These are phyloP conservation scores for Chondrosia reniformis DNA, from an alignment of 37 sponge, comb jelly and placozoan species.

Conservation along the genomic window DNA sequence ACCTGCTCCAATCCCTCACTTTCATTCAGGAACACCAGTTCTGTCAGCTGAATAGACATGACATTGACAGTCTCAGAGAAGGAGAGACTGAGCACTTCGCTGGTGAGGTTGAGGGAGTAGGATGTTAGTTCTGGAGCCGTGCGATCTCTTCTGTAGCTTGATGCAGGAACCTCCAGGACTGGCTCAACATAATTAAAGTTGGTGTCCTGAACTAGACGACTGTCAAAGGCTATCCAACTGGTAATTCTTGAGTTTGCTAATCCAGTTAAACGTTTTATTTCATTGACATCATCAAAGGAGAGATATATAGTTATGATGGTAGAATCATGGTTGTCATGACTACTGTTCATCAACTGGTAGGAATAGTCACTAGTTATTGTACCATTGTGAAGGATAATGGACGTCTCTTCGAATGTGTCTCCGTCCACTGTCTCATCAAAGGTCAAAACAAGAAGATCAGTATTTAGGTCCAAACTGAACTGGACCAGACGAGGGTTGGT, in stretches of 20 bases:
- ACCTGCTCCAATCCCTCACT: neutral
- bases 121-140: slow-evolving; percentile 33
- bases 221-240: slow-evolving; percentile 55
- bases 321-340: slow-evolving; percentile 43
- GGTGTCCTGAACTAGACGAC: slow-evolving; percentile 53
- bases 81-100: slow-evolving; percentile 53
- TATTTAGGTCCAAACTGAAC: slow-evolving; percentile 63
- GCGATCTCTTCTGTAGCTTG: slow-evolving; percentile 33
- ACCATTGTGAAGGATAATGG: slow-evolving; percentile 57
- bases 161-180: slow-evolving; percentile 3
- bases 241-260: slow-evolving; percentile 47
- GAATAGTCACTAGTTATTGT: slow-evolving; percentile 24
- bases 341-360: slow-evolving; percentile 45
- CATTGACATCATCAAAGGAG: slow-evolving; percentile 71
- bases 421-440: slow-evolving; percentile 84
- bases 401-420: slow-evolving; percentile 55
- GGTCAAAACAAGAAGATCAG: slow-evolving; percentile 54
- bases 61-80: slow-evolving; percentile 81
- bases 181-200: slow-evolving; percentile 51
- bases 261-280: slow-evolving; percentile 45
- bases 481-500: slow-evolving; percentile 49
- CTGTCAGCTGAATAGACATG: slow-evolving; percentile 24
- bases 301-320: slow-evolving; percentile 56
- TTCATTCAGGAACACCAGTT: slow-evolving; percentile 50
- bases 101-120: slow-evolving; percentile 67